A percentile compares a stretch with the other conserved stretches of the same genome.
Conservation (phyloP, 2,797 vertebrate species). For the Typhlichthys subterraneus region DNA sequence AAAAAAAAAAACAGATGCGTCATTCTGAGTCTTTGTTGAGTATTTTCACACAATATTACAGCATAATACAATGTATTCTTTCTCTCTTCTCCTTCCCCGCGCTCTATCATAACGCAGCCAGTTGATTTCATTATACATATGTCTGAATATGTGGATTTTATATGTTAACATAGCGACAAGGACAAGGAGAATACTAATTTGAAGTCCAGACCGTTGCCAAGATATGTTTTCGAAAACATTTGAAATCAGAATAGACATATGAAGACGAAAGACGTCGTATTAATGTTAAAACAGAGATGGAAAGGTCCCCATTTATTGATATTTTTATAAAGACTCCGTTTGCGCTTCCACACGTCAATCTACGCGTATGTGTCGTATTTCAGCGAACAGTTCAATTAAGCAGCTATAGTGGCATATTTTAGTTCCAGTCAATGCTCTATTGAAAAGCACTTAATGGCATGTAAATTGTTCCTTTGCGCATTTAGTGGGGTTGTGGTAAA, state of each 20-base stretch:
- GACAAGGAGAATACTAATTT: slow-evolving; percentile 29
- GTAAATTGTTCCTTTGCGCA: slow-evolving; percentile 90
- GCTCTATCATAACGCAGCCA: no score
- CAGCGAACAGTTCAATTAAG: slow-evolving; percentile 90
- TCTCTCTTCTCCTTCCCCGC: background rate
- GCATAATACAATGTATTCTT: background rate
- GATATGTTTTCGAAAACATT: slow-evolving; percentile 18
- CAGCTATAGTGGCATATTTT: slow-evolving; percentile 90
- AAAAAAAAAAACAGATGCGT: slow-evolving; percentile 72
- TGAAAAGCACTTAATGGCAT: slow-evolving; percentile 97
- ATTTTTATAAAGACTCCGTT: slow-evolving; percentile 64
- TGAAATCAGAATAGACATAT: slow-evolving; percentile 47
- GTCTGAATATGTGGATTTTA: no score
- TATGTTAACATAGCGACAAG: background rate
- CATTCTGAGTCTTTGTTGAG: slow-evolving; percentile 38
- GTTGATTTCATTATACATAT: no score
- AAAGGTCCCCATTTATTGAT: slow-evolving; percentile 56
- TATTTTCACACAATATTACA: slow-evolving; percentile 25
- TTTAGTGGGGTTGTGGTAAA: slow-evolving; percentile 91
- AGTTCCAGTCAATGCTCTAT: slow-evolving; percentile 95
- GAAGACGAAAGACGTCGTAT: slow-evolving; percentile 40
- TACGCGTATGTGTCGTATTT: slow-evolving; percentile 77
- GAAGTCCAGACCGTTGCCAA: slow-evolving; percentile 6
- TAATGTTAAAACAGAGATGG: slow-evolving; percentile 42
- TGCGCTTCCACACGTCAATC: slow-evolving; percentile 70